Evolutionary conservation across 2,113 vertebrate species (phyloP).

Genomic region (Jaculus jaculus): DNA sequence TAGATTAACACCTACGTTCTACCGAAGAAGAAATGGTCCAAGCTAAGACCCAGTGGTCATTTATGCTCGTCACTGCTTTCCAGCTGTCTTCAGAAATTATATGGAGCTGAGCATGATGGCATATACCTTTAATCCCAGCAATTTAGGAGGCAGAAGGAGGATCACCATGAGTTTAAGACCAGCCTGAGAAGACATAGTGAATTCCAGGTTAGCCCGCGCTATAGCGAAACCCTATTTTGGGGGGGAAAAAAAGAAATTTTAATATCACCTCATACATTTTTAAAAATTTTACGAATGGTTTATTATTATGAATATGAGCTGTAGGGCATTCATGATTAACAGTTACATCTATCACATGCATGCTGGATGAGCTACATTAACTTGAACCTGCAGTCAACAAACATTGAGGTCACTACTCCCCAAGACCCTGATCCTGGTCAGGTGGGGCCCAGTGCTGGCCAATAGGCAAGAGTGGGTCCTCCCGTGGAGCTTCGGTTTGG

Average conservation of each 20-base stretch:
- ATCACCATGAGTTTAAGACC: no score
- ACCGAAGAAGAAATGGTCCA: background rate
- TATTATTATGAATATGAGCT: background rate
- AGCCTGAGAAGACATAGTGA: no score
- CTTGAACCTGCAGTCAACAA: background rate
- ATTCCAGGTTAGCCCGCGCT: no score
- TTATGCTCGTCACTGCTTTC: background rate
- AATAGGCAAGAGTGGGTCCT: background rate
- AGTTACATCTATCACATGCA: fast-evolving
- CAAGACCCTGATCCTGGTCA: background rate
- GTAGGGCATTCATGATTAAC: background rate
- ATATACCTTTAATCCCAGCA: no score
- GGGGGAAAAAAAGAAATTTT: no score
- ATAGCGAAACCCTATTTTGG: no score
- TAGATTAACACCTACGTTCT: background rate
- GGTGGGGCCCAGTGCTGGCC: background rate
- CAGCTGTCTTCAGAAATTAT: background rate
- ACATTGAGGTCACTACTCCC: background rate
- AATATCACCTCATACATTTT: no score
- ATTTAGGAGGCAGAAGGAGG: no score
- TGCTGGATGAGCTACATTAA: background rate
- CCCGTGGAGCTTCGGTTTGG: background rate
- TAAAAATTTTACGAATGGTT: background rate
- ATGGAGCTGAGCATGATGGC: background rate
- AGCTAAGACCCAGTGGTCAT: background rate